These are phyloP conservation scores for Zaprionus nigranus DNA, from an alignment of 1,140 invertebrate species.

Conservation along the genomic window DNA sequence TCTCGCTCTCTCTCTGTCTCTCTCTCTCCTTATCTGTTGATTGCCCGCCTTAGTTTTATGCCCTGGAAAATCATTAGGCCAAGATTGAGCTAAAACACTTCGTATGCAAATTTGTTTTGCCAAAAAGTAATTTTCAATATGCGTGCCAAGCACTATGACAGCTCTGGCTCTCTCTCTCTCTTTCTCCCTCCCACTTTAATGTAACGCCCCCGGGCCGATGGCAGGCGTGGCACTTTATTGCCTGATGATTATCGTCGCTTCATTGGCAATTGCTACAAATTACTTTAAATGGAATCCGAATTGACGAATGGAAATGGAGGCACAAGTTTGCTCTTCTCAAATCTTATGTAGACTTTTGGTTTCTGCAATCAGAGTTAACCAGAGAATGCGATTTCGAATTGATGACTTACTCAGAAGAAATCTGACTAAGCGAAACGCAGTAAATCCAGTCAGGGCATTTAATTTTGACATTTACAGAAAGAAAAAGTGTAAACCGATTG, in stretches of 20 bases:
- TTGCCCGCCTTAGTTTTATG: constrained; percentile 34
- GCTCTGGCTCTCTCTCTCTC: not conserved
- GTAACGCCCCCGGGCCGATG: not conserved
- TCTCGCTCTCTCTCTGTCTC: not conserved
- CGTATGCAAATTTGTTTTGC: constrained; percentile 63
- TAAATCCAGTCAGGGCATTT: constrained; percentile 13
- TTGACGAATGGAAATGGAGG: constrained; percentile 17
- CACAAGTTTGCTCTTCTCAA: constrained; percentile 6
- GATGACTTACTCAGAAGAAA: not conserved
- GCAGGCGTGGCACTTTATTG: constrained; percentile 51
- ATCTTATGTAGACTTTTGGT: not conserved
- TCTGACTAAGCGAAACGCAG: not conserved
- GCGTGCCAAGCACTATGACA: not conserved
- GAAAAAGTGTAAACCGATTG: not conserved
- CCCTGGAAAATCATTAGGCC: constrained; percentile 58
- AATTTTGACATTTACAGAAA: not conserved
- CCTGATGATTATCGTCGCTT: constrained; percentile 56
- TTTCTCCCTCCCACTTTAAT: not conserved
- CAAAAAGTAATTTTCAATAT: constrained; percentile 61
- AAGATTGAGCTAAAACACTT: constrained; percentile 54
- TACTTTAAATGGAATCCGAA: constrained; percentile 38
- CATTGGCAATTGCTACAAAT: constrained; percentile 44
- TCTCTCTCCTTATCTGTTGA: not conserved
- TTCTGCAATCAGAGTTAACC: not conserved
- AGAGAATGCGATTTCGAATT: not conserved